A percentile compares a stretch with the other conserved stretches of the same genome.
Evolutionary conservation across 2,888 invertebrate species (phyloP).

Genomic region (Lycia hirtaria): DNA sequence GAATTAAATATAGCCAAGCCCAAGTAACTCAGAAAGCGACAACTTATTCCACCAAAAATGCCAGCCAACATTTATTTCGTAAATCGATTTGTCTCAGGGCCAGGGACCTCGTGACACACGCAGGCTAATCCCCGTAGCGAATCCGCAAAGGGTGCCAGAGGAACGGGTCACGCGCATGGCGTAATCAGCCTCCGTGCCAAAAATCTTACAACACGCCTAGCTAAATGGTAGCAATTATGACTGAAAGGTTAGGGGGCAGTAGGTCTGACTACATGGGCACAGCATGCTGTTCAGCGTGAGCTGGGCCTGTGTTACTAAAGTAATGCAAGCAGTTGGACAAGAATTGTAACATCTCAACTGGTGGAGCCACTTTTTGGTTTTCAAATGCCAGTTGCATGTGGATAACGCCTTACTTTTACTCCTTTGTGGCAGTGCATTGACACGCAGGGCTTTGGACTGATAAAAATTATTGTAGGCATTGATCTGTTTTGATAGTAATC

Average conservation of each 20-base stretch:
- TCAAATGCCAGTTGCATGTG: too few species aligned
- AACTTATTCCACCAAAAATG: neutral
- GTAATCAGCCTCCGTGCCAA: slow-evolving; percentile 53
- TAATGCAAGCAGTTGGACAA: too few species aligned
- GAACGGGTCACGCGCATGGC: slow-evolving; percentile 55
- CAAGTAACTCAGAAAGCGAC: neutral
- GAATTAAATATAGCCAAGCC: too few species aligned
- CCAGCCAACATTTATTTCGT: slow-evolving; percentile 2
- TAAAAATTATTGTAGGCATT: too few species aligned
- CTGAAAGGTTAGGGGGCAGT: slow-evolving; percentile 28
- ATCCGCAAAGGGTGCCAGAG: slow-evolving; percentile 59
- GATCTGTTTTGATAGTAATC: too few species aligned
- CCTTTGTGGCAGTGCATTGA: too few species aligned
- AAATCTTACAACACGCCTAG: slow-evolving; percentile 46
- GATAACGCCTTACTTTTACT: too few species aligned
- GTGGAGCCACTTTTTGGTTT: too few species aligned
- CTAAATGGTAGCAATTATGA: slow-evolving; percentile 36
- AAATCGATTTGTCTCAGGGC: slow-evolving; percentile 33
- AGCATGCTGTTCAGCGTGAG: neutral
- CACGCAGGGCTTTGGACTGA: too few species aligned
- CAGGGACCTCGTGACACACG: slow-evolving; percentile 44
- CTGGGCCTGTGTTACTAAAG: neutral
- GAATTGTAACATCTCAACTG: too few species aligned
- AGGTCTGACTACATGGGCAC: slow-evolving; percentile 5
- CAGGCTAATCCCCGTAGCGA: slow-evolving; percentile 59